A percentile compares a stretch with the other conserved stretches of the same genome.
These are phyloP conservation scores for Scartelaos histophorus DNA, from an alignment of 2,113 vertebrate genomes.

Conservation along the genomic window DNA sequence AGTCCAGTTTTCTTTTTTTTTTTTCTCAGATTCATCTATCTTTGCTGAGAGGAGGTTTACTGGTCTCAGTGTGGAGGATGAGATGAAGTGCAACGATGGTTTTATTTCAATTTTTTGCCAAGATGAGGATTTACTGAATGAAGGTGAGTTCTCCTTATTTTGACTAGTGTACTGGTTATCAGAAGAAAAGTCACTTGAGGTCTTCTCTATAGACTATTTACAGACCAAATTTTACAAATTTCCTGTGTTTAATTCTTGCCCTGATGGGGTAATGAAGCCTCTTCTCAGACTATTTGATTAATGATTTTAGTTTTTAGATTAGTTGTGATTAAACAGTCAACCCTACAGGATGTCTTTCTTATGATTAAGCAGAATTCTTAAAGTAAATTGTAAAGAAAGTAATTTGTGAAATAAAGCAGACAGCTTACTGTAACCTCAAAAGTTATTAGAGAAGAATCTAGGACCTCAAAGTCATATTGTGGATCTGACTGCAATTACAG, in stretches of 20 bases:
- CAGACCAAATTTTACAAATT: not conserved
- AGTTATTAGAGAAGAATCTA: too few relatives aligned
- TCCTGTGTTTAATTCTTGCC: too few relatives aligned
- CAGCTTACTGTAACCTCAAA: too few relatives aligned
- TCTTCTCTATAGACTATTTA: not conserved
- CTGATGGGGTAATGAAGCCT: not conserved
- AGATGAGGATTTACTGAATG: not conserved
- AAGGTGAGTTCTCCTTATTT: not conserved
- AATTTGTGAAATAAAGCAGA: too few relatives aligned
- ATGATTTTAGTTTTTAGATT: too few relatives aligned
- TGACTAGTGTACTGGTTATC: not conserved
- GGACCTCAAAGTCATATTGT: too few relatives aligned
- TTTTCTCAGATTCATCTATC: not conserved
- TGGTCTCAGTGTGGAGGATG: not conserved
- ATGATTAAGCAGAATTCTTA: too few relatives aligned
- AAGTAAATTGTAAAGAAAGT: too few relatives aligned
- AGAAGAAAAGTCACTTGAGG: not conserved
- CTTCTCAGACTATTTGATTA: not conserved
- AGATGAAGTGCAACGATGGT: not conserved
- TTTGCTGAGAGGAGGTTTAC: constrained; percentile 1
- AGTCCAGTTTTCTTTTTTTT: not conserved
- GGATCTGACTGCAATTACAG: too few relatives aligned
- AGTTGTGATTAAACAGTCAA: too few relatives aligned
- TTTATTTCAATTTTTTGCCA: not conserved
- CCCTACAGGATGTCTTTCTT: too few relatives aligned